Evolutionary conservation across 2,797 vertebrate genomes (phyloP).

Genomic region (Parotocinclus haroldoi): DNA sequence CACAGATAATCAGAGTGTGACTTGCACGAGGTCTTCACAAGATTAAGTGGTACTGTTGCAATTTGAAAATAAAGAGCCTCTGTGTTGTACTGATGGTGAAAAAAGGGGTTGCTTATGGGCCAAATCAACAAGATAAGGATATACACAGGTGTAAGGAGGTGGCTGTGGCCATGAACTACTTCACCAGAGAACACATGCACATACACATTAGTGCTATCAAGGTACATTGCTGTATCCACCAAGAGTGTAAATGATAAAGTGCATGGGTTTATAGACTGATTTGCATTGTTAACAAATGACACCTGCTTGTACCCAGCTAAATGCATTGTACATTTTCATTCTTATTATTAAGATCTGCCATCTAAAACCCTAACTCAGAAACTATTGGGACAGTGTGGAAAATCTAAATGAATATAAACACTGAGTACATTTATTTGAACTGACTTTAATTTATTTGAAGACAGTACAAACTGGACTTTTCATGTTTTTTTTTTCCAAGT

Average conservation of each 20-base stretch:
- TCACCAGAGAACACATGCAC: neutral
- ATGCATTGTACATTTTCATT: neutral
- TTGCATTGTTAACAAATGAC: neutral
- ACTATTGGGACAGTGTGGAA: too few relatives aligned
- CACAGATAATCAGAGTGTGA: conserved; percentile 29
- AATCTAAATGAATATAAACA: too few relatives aligned
- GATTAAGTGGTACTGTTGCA: conserved; percentile 15
- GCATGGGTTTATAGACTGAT: neutral
- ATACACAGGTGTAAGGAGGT: conserved; percentile 20
- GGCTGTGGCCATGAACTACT: conserved; percentile 37
- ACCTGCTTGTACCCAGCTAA: neutral
- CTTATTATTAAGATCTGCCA: neutral
- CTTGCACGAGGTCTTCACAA: conserved; percentile 18
- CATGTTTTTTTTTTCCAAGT: too few relatives aligned
- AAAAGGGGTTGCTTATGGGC: conserved; percentile 52
- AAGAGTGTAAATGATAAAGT: neutral
- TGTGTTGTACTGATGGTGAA: conserved; percentile 44
- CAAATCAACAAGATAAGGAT: conserved; percentile 35
- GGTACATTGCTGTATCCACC: neutral
- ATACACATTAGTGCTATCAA: conserved; percentile 3
- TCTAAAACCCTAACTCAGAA: too few relatives aligned
- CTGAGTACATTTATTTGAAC: too few relatives aligned
- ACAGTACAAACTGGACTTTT: too few relatives aligned
- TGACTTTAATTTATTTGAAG: too few relatives aligned
- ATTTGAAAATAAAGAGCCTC: conserved; percentile 31